Base-by-base conservation (phyloP, 2,888 invertebrate species). In the Leptopilina drosophilae region DNA sequence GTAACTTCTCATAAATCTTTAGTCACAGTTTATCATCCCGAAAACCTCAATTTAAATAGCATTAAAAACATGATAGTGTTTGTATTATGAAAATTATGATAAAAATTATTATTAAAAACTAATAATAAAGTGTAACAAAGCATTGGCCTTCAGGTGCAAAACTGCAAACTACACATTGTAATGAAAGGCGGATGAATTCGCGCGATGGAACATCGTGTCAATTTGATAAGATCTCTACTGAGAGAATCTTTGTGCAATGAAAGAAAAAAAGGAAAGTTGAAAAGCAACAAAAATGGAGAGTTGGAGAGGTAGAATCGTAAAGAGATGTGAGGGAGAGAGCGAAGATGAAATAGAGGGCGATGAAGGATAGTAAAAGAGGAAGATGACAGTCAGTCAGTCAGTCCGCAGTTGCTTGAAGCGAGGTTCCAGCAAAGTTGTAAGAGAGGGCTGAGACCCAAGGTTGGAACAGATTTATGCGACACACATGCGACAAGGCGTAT, bases 391-490 rank as follows among this genome's bases (percentile, higher is more conserved):
- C 86, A 86, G 85, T 84, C 86, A 85, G 87, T 87, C 85, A 83
- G 85, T 79, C 76, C 59, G 69, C 81, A 77, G 82, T 83, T 79
- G 81, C 82, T 82, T 65, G 69, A 33, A 81, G 83, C 84, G 80
- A 81, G 82, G 85, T 82, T 84, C 84, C 84, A 84, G 84, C 83
- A 83, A 81, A 82, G 84, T 83, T 81, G 87, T 84, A 85, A 86
- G 87, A 86, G 87, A 84, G 85, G 86, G 83, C 86, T 85, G 88
- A 86, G 87, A 87, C 85, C 86, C 88, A 89, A 88, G 88, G 85
- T 87, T 86, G 87, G 87, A 88, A 89, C 91, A 90, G 91, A 91
- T 91, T 91, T 91, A 91, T 91, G 91, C 90, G 91, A 90, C 91
- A 90, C 91, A 90, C 90, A 91, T 90, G 91, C 91, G 90, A 88